Evolutionary conservation across 2,797 vertebrate genomes (phyloP).

Genomic region (Oreonectes daqikongensis): DNA sequence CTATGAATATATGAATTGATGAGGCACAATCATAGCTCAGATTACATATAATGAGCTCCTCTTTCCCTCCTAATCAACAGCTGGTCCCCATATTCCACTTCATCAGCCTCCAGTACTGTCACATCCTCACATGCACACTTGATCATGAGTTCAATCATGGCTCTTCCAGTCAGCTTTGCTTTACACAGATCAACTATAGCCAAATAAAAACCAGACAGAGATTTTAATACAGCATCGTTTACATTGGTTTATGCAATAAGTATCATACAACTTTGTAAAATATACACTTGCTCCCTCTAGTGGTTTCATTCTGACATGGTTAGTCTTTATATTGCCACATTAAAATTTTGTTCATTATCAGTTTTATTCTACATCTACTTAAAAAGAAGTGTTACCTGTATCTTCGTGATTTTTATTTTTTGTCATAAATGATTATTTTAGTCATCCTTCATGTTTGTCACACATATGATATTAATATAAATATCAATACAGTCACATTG

Average conservation of each 20-base stretch:
- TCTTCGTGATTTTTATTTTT: no score
- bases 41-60: constrained; percentile 53
- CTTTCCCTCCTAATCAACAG: constrained; percentile 51
- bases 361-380: no score
- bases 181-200: neutral
- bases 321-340: no score
- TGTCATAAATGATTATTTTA: no score
- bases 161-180: constrained; percentile 6
- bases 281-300: constrained; percentile 3
- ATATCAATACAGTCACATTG: neutral
- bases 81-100: constrained; percentile 42
- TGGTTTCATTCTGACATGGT: no score
- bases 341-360: no score
- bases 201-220: neutral
- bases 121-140: constrained; percentile 28
- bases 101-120: constrained; percentile 36
- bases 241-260: neutral
- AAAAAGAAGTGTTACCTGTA: no score
- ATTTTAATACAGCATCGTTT: neutral
- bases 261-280: neutral
- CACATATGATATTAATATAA: no score
- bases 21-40: constrained; percentile 54
- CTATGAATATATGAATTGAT: constrained; percentile 33
- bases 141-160: constrained; percentile 8
- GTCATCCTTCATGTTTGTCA: no score